Base-by-base conservation (phyloP, 2,113 vertebrate species). In the Hiodon tergisus region DNA sequence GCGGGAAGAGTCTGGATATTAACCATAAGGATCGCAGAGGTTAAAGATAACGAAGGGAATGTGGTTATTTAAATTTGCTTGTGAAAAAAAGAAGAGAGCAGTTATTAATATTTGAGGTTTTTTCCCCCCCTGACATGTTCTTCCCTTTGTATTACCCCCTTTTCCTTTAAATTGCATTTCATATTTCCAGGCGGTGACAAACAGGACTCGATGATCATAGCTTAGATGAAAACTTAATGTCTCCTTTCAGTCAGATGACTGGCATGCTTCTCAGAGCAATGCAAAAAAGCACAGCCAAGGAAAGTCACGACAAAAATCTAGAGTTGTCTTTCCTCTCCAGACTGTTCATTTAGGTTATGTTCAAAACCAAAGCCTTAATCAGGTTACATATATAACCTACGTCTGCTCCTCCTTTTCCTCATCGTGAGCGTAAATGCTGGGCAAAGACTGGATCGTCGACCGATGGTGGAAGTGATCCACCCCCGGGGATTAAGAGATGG, bases 21-120 rank as follows among this genome's bases (percentile, higher is more conserved):
- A 86, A 83, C 84, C 86, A 80, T 80, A 78, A 80, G 78, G 81
- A 80, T 72, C 78, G 80, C 87, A 81, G 80, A 87, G 86, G 87
- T 91, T 90, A 88, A 90, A 89, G 85, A 87, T 80, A 78, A 71
- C 79, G 83, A 79, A 79, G 77, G 81, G 81, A 91, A 87, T 83
- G 83, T 86, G 88, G 89, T 86, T 85, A 82, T 86, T 88, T 87
- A 87, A 77, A 82, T 79, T 76, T 75, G 75, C 69, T 48, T 65
- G 52, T 69, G 61, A 75, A 69, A 16, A 76, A 62, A 67, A 70
- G 16, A 76, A 69, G 77, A 73, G 58, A 31, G 67, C 62, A 51
- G 9, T 71, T 79, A 79, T 79, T 81, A 80, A 81, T 82, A 78
- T 77, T 76, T 62, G 76, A 79, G 51, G 69, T 75, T 72, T 31